Evolutionary conservation across 2,888 invertebrate species (phyloP), one percentile per base, ranked within the genome.

Genomic region (Parnassius mnemosyne): DNA sequence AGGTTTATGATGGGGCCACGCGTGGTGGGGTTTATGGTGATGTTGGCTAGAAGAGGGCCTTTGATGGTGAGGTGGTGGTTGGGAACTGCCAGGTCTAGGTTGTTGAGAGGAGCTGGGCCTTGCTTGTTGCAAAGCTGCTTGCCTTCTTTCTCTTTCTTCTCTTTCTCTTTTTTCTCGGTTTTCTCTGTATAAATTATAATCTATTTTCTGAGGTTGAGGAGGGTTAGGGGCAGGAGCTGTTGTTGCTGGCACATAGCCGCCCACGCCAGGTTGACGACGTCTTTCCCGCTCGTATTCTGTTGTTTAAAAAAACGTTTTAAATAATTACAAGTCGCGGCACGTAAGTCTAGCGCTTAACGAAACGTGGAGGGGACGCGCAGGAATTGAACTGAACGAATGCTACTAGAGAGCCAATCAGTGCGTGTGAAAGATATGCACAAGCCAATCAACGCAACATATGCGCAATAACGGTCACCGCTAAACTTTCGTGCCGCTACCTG

Each of bases 131-230:
- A 83, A 81, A 57, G 75, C 76, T 41, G 79, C 76, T 42, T 78
- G 72, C 25, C 89, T 74, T 65, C 93, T 81, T 62, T 93, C 93
- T 2, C 93, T 76, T 63, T 93, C 93, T 66, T 93, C 83, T 43
- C 94, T 86, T 71, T 95, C 94, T 55, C 93, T 89, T 74, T 94
- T 94, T 9, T 49, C 49, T 49, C 94, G 85, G 77, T 34, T 34
- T 75, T 95, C 94, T 25, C 94, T 86, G 77, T 95, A 94, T 10
- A 94, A 92, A 61, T 93, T 92, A 71, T 93, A 92, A 75, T 93
- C 92, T 61, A 92, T 91, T 72, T 92, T 92, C 70, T 93, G 92
- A 2, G 90, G 89, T 56, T 85, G 81, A 41, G 90, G 78, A 62
- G 87, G 77, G 60, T 84, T 74, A 46, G 47, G 47, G 42, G 88